Base-by-base conservation (phyloP, 2,888 invertebrate species). In the Chymomyza procnemis region DNA sequence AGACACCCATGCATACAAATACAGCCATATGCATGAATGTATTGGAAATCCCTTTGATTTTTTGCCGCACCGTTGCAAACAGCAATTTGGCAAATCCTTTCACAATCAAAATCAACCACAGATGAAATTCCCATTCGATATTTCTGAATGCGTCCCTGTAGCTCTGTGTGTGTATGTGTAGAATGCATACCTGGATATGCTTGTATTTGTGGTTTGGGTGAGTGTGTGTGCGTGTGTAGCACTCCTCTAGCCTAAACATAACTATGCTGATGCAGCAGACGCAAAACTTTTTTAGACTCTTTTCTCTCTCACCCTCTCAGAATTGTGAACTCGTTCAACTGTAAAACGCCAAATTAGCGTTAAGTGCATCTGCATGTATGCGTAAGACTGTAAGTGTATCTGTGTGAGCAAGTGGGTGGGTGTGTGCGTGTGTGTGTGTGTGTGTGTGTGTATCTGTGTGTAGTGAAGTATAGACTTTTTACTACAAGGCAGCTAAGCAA, bases 101-200 rank as follows among this genome's bases (percentile, higher is more conserved):
- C 87, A 88, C 88, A 89, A 89, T 89, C 87, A 88, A 88, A 89
- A 87, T 88, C 89, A 89, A 89, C 88, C 89, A 79, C 88, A 88
- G 88, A 88, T 88, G 87, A 87, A 87, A 87, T 84, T 82, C 87
- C 34, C 12, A 41, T 41, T 41, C 34, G 34, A 41, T 41, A 41
- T 41, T 41, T 41, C 34, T 41, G 34, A 9, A 41, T 12, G 34
- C 34, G 34, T 5, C 34, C 12, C 34, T 16, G 57, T 56, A 16
- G 5, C 14, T 56, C 9, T 8, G 19, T 21, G 26, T 22, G 34
- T 41, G 34, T 41, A 3, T 0, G 1, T 41, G 34, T 41, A 12
- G 1, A 2, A 8, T 26, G 26, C 6, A 22, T 3, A 22, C 4
- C 3, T 22, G 22, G 2, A 22, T 22, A 2, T 26, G 26, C 4